Evolutionary conservation across 1,140 invertebrate genomes (phyloP), one percentile per base, ranked within the genome.

Genomic region (Physella acuta): DNA sequence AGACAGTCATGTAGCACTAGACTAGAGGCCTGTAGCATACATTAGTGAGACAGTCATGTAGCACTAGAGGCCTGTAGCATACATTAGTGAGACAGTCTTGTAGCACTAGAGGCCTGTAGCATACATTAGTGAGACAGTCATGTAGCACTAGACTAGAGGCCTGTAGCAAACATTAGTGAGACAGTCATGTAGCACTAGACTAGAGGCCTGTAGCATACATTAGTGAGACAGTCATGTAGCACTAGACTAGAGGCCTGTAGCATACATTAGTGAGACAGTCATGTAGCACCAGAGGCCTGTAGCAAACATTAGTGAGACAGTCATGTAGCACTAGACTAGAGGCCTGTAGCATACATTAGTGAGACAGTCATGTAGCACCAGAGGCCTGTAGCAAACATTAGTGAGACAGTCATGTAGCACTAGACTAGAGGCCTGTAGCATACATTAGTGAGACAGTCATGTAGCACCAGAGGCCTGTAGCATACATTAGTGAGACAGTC

Each of bases 21-120:
- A 2, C 71, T 17, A 60, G 16, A 67, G 0, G 59, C 67, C 79
- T 82, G 31, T 81, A 75, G 1, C 77, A 75, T 30, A 85, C 65
- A 49, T 84, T 84, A 75, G 85, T 76, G 8, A 80, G 75, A 72
- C 80, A 82, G 76, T 86, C 85, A 68, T 85, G 85, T 14, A 80
- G 52, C 24, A 79, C 77, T 5, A 72, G 59, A 2, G 72, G 60
- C 64, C 82, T 82, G 69, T 0, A 75, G 71, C 61, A 55, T 17
- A 60, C 14, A 67, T 1, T n/a, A n/a, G n/a, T n/a, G n/a, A n/a
- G n/a, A n/a, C n/a, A n/a, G n/a, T 86, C 75, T 79, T 78, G 70
- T 85, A 81, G 56, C 84, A 75, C 8, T 79, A 75, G 31, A 75
- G n/a, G 63, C 85, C 86, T 78, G 79, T 85, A 24, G 81, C 72